A percentile compares a stretch with the other conserved stretches of the same genome.
Conservation (phyloP, 2,797 vertebrate species). For the Petrocephalus sullivani region DNA sequence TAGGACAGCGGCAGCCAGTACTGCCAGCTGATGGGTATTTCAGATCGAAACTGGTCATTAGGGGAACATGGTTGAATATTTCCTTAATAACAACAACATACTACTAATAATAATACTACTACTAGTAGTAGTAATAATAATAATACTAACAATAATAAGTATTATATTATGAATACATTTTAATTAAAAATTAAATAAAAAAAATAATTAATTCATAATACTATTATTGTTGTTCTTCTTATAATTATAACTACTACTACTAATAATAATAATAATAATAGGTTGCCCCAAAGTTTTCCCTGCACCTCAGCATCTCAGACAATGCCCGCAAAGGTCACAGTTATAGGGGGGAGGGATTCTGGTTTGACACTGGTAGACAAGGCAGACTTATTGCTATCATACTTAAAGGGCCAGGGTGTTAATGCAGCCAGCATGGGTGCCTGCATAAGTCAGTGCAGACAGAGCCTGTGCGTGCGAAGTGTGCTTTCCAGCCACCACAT, state of each 20-base stretch:
- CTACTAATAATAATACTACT: no score
- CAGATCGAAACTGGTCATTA: background rate
- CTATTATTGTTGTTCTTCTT: no score
- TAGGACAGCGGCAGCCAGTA: background rate
- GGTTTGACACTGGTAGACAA: background rate
- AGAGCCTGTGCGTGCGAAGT: background rate
- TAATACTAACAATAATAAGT: no score
- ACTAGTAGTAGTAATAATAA: background rate
- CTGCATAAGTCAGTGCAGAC: background rate
- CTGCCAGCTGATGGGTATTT: background rate
- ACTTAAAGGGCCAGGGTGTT: background rate
- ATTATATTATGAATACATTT: no score
- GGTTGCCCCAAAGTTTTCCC: background rate
- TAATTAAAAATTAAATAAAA: no score
- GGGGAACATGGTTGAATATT: background rate
- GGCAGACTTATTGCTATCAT: background rate
- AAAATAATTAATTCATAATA: no score
- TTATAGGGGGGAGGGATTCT: background rate
- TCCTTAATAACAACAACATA: background rate
- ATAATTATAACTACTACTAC: no score
- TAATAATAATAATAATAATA: background rate
- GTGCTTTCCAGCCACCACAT: background rate
- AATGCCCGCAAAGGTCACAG: background rate
- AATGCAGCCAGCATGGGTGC: background rate
- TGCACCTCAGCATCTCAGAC: background rate